phyloP scores from a whole-genome alignment of 2,888 invertebrate species.

The Cerastoderma edule region DNA sequence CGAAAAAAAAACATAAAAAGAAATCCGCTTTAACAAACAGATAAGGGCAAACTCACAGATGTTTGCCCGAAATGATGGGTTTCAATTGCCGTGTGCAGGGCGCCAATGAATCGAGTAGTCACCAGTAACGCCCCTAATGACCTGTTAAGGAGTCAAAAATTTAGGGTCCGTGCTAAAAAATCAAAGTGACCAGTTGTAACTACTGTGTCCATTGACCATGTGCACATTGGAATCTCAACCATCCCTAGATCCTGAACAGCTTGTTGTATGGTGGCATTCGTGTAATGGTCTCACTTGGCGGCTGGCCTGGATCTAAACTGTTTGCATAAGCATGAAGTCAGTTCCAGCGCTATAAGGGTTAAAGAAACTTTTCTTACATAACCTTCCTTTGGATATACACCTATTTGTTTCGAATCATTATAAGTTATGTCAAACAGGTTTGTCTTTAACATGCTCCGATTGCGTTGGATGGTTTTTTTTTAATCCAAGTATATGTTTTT shows the following conservation, averaged over 20 bases:
- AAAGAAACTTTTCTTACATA: too few species aligned
- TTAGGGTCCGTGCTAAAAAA: slow-evolving; percentile 12
- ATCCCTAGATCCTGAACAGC: background rate
- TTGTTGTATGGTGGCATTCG: background rate
- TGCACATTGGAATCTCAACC: slow-evolving; percentile 24
- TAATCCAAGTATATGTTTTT: too few species aligned
- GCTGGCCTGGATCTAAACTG: background rate
- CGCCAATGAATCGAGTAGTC: slow-evolving; percentile 8
- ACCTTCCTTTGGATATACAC: too few species aligned
- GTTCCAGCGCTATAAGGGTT: background rate
- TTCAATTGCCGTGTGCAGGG: background rate
- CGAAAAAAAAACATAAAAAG: too few species aligned
- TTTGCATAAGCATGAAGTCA: background rate
- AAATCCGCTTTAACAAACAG: too few species aligned
- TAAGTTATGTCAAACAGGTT: too few species aligned
- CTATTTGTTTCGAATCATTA: too few species aligned
- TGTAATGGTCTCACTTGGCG: background rate
- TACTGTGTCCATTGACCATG: slow-evolving; percentile 18
- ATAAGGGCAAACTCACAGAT: too few species aligned
- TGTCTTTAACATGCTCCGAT: too few species aligned
- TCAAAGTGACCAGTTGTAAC: slow-evolving; percentile 20
- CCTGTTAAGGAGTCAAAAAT: slow-evolving; percentile 9
- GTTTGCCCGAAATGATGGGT: background rate
- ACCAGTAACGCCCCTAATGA: slow-evolving; percentile 16
- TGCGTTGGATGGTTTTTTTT: too few species aligned